Evolutionary conservation across 2,888 invertebrate species (phyloP).

Genomic region (Carterocephalus palaemon): DNA sequence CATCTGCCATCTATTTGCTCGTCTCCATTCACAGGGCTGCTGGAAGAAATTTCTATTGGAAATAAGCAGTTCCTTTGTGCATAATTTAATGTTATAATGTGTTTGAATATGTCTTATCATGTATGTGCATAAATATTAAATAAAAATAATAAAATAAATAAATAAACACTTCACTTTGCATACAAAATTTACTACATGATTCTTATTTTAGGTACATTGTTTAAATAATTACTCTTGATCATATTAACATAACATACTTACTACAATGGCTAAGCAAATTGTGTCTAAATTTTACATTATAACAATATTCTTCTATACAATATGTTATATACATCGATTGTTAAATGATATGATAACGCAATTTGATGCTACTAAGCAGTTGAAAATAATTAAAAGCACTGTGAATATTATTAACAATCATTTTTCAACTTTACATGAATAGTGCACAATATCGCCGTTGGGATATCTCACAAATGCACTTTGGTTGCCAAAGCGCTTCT

Average conservation of each 20-base stretch:
- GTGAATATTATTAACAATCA: too few species aligned
- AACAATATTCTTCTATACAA: constrained; percentile 35
- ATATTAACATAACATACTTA: not conserved
- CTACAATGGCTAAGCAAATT: too few species aligned
- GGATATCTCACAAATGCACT: constrained; percentile 96
- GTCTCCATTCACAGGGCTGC: too few species aligned
- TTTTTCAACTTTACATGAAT: constrained; percentile 82
- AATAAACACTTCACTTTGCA: not conserved
- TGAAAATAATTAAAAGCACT: too few species aligned
- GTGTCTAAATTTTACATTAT: not conserved
- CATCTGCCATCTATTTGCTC: too few species aligned
- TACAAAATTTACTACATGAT: constrained; percentile 10
- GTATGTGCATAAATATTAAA: too few species aligned
- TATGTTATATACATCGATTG: constrained; percentile 25
- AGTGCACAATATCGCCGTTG: constrained; percentile 94
- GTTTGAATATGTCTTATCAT: too few species aligned
- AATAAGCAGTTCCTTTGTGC: too few species aligned
- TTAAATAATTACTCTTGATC: not conserved
- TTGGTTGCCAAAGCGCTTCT: constrained; percentile 94
- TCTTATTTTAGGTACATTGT: constrained; percentile 2
- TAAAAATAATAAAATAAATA: not conserved
- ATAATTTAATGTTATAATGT: too few species aligned
- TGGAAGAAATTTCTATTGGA: too few species aligned
- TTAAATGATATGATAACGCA: not conserved
- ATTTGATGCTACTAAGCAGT: too few species aligned